Conservation (phyloP, 23 tunicate species). For the Ascidia mentula region DNA sequence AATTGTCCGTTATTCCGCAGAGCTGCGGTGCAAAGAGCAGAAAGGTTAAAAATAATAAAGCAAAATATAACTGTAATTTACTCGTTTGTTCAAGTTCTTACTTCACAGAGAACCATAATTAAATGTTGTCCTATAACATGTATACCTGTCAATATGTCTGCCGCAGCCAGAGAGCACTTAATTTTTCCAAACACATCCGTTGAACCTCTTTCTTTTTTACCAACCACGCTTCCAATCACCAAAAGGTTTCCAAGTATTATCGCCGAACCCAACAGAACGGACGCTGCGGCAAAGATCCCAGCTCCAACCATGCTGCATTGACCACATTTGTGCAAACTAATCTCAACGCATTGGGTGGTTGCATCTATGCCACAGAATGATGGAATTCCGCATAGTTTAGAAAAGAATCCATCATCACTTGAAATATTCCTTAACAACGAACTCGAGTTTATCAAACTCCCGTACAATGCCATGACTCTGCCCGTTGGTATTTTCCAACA, state of each 20-base stretch:
- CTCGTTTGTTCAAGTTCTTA: no score
- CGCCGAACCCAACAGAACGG: neutral
- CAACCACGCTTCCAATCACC: neutral
- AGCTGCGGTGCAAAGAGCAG: no score
- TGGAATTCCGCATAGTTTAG: neutral
- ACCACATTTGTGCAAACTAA: neutral
- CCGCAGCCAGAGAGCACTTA: neutral
- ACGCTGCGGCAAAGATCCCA: neutral
- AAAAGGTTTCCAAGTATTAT: neutral
- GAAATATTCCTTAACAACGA: no score
- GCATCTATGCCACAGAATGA: neutral
- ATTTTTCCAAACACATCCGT: neutral
- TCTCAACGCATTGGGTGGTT: neutral
- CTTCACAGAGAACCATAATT: no score
- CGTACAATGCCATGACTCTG: no score
- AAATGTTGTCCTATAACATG: no score
- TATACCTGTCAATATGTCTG: conserved; percentile 8
- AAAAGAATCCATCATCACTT: no score
- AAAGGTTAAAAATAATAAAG: no score
- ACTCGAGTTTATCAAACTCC: no score
- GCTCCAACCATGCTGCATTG: conserved; percentile 1
- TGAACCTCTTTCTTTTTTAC: neutral
- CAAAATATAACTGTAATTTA: no score
- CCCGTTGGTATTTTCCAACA: no score
- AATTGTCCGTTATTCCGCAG: no score